Conservation (phyloP, 2,113 vertebrate species). For the Cromileptes altivelis region DNA sequence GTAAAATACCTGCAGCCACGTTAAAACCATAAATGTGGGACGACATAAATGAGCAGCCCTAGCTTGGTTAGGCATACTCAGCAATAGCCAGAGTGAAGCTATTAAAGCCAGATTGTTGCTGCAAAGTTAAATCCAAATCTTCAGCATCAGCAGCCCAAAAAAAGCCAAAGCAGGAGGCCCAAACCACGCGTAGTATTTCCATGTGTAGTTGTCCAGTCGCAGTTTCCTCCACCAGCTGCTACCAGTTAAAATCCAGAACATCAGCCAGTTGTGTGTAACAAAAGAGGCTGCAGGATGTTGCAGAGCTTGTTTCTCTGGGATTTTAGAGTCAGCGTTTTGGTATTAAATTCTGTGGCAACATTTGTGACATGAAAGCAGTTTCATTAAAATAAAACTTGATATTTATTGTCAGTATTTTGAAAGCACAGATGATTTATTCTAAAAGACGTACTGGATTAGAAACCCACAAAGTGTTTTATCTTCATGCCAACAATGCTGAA, state of each 20-base stretch:
- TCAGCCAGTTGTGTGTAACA: neutral
- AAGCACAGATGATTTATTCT: neutral
- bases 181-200: neutral
- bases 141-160: neutral
- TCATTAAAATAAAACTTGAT: neutral
- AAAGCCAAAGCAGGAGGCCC: neutral
- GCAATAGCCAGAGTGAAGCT: neutral
- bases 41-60: neutral
- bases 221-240: neutral
- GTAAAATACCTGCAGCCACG: neutral
- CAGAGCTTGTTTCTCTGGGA: neutral
- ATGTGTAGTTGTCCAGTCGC: neutral
- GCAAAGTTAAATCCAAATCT: neutral
- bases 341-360: neutral
- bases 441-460: neutral
- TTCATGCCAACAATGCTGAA: neutral
- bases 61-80: neutral
- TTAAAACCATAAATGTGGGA: neutral
- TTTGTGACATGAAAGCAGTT: neutral
- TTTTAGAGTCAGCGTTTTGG: neutral
- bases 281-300: neutral
- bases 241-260: neutral
- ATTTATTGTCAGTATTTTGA: neutral
- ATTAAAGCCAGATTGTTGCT: conserved; percentile 2
- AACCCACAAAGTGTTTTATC: neutral